These are phyloP conservation scores for Galagoides demidoff DNA, from an alignment of 2,797 vertebrate genomes.

Conservation along the genomic window DNA sequence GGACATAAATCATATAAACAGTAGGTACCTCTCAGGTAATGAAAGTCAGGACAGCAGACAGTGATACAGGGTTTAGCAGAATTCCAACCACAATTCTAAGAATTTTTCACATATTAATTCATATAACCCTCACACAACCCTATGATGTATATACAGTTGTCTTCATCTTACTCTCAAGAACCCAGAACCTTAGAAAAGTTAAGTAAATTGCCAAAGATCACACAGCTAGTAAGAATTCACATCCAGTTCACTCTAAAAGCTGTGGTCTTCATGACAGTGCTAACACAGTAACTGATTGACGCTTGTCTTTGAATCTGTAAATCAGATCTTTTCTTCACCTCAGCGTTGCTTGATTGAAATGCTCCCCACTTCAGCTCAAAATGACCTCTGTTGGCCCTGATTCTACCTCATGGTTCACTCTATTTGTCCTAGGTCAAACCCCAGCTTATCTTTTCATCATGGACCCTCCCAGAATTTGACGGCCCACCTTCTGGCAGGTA, in stretches of 20 bases:
- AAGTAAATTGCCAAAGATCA: background rate
- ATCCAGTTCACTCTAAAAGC: background rate
- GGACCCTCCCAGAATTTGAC: background rate
- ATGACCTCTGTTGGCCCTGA: background rate
- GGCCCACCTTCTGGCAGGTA: background rate
- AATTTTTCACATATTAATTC: background rate
- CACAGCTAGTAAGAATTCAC: background rate
- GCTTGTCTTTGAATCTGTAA: background rate
- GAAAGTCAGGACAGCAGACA: background rate
- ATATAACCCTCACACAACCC: background rate
- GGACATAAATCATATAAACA: background rate
- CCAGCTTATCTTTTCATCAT: background rate
- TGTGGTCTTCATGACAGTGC: background rate
- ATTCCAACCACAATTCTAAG: background rate
- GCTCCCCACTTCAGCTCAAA: background rate
- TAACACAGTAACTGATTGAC: background rate
- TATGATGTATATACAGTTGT: background rate
- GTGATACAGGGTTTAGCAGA: background rate
- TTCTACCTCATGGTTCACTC: background rate
- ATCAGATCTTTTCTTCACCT: background rate
- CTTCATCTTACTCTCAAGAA: slow-evolving; percentile 42
- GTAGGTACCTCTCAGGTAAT: background rate
- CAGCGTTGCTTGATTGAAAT: background rate
- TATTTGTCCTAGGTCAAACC: background rate
- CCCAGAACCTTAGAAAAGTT: background rate